phyloP scores from a whole-genome alignment of 2,797 vertebrate species.

The Melanotaenia parkinsoni region DNA sequence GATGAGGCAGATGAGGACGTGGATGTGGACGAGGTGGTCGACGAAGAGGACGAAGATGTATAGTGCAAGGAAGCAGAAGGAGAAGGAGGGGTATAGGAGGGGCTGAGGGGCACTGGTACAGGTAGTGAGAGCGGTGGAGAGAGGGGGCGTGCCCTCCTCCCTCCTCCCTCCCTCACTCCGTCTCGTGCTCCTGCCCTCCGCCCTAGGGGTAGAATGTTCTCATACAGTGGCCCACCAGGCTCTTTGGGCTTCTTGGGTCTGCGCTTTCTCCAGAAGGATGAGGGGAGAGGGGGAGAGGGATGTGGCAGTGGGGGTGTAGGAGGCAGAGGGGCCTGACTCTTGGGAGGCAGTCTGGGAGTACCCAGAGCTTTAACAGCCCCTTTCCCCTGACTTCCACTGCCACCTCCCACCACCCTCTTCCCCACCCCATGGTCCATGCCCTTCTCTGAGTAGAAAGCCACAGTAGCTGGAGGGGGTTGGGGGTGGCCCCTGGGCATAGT shows the following conservation, averaged over 20 bases:
- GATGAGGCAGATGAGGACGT: constrained; percentile 80
- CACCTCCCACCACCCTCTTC: constrained; percentile 85
- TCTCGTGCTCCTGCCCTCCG: constrained; percentile 82
- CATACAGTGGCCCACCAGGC: constrained; percentile 84
- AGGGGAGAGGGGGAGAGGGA: constrained; percentile 91
- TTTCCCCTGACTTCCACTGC: constrained; percentile 87
- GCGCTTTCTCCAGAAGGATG: constrained; percentile 88
- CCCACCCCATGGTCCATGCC: constrained; percentile 84
- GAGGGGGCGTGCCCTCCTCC: constrained; percentile 81
- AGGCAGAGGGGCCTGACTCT: constrained; percentile 86
- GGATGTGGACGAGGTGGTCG: constrained; percentile 81
- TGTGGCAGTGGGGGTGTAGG: constrained; percentile 88
- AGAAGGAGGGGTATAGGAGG: constrained; percentile 83
- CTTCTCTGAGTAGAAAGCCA: constrained; percentile 87
- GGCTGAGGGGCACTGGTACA: constrained; percentile 83
- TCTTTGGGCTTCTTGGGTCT: constrained; percentile 91
- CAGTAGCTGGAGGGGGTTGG: constrained; percentile 82
- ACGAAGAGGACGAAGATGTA: constrained; percentile 81
- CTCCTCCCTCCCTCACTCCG: constrained; percentile 77
- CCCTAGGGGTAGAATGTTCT: constrained; percentile 86
- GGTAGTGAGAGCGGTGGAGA: constrained; percentile 85
- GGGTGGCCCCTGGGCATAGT: constrained; percentile 84
- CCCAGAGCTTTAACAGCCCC: constrained; percentile 84
- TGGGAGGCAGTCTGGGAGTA: constrained; percentile 83
- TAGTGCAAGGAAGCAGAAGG: constrained; percentile 85